Conservation (phyloP, 2,113 vertebrate species). For the Nothobranchius kuhntae region DNA sequence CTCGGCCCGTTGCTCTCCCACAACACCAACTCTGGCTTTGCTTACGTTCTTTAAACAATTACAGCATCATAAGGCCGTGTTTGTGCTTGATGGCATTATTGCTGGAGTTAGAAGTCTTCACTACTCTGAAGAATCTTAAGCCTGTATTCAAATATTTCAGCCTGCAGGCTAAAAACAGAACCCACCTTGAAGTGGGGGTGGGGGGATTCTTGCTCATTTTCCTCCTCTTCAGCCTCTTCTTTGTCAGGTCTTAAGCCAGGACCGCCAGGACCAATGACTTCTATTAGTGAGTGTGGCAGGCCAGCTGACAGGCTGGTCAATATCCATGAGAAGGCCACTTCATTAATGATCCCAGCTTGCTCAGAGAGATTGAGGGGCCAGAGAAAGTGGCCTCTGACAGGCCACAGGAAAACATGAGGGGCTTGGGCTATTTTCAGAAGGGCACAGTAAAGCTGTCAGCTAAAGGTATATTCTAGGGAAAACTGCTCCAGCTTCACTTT, state of each 20-base stretch:
- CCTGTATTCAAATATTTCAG: conserved; percentile 85
- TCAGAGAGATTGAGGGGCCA: conserved; percentile 86
- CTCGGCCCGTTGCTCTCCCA: conserved; percentile 27
- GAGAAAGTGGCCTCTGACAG: conserved; percentile 90
- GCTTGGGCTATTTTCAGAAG: conserved; percentile 56
- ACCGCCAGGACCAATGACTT: conserved; percentile 98
- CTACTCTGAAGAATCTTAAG: conserved; percentile 22
- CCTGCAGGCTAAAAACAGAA: conserved; percentile 45
- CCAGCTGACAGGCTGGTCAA: conserved; percentile 97
- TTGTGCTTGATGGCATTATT: conserved; percentile 20
- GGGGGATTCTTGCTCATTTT: conserved; percentile 52
- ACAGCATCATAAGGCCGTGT: conserved; percentile 2
- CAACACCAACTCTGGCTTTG: conserved; percentile 35
- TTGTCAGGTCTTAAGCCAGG: conserved; percentile 95
- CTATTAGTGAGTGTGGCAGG: conserved; percentile 97
- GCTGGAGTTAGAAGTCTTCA: background rate
- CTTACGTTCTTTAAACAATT: conserved; percentile 32
- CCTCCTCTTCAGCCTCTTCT: conserved; percentile 43
- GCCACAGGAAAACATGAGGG: conserved; percentile 90
- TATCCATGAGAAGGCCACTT: conserved; percentile 99
- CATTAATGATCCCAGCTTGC: conserved; percentile 96
- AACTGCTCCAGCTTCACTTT: background rate
- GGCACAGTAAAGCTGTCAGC: conserved; percentile 30
- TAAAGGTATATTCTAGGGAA: conserved; percentile 9
- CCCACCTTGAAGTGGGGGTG: conserved; percentile 34